These are phyloP conservation scores for Dallia pectoralis DNA, from an alignment of 2,797 vertebrate genomes.

Conservation along the genomic window DNA sequence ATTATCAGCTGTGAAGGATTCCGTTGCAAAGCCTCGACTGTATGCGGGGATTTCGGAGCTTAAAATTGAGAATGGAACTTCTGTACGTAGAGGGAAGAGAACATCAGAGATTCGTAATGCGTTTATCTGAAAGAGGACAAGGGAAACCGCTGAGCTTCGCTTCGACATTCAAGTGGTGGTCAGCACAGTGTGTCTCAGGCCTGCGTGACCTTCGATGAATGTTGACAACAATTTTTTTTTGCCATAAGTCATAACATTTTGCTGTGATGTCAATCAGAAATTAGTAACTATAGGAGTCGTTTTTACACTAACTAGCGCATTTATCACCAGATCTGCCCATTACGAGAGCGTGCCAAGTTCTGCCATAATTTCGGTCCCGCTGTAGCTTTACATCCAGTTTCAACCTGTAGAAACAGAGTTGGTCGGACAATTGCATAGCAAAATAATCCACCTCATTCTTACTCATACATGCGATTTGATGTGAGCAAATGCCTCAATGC, in stretches of 20 bases:
- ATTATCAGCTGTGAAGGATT: constrained; percentile 51
- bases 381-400: neutral
- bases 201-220: neutral
- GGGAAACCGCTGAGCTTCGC: neutral
- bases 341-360: neutral
- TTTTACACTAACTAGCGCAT: no score
- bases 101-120: constrained; percentile 20
- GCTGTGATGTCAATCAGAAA: neutral
- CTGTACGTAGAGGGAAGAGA: constrained; percentile 20
- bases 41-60: constrained; percentile 51
- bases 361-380: neutral
- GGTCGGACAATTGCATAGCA: neutral
- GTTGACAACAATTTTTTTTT: no score
- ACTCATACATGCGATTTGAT: constrained; percentile 11
- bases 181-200: constrained; percentile 3
- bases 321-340: neutral
- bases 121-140: constrained; percentile 1
- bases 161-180: constrained; percentile 5
- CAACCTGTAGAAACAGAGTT: neutral
- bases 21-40: constrained; percentile 44
- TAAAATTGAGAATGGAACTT: constrained; percentile 23
- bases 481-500: neutral
- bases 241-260: no score
- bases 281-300: no score
- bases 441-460: neutral